phyloP scores from a whole-genome alignment of 2,113 vertebrate species.

The Antechinus flavipes region DNA sequence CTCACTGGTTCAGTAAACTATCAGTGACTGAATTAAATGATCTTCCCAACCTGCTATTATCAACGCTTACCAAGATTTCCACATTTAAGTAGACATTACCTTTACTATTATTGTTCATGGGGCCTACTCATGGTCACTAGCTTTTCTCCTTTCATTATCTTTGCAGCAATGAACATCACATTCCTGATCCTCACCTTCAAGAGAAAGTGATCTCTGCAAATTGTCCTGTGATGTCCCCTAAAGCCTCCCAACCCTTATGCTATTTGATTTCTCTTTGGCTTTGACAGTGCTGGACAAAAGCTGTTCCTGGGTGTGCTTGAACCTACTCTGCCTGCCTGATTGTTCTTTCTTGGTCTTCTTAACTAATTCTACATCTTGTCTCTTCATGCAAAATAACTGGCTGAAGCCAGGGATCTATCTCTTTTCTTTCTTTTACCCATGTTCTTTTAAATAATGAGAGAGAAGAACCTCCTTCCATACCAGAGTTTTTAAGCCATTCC shows the following conservation, averaged over 20 bases:
- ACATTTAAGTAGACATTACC: neutral
- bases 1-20: neutral
- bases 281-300: neutral
- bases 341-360: neutral
- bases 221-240: neutral
- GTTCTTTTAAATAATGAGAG: neutral
- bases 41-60: neutral
- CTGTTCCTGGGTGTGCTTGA: neutral
- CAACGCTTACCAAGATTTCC: neutral
- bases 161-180: neutral
- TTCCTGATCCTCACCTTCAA: neutral
- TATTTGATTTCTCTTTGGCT: neutral
- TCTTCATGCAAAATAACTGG: neutral
- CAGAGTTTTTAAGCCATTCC: neutral
- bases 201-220: neutral
- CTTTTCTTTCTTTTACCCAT: neutral
- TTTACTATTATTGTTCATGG: neutral
- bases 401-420: neutral
- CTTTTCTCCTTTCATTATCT: neutral
- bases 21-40: accelerated
- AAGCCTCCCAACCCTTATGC: neutral
- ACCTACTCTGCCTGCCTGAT: neutral
- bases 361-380: neutral
- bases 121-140: neutral
- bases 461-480: neutral